These are phyloP conservation scores for Xenopus laevis DNA, from an alignment of 2,113 vertebrate genomes.

Conservation along the genomic window DNA sequence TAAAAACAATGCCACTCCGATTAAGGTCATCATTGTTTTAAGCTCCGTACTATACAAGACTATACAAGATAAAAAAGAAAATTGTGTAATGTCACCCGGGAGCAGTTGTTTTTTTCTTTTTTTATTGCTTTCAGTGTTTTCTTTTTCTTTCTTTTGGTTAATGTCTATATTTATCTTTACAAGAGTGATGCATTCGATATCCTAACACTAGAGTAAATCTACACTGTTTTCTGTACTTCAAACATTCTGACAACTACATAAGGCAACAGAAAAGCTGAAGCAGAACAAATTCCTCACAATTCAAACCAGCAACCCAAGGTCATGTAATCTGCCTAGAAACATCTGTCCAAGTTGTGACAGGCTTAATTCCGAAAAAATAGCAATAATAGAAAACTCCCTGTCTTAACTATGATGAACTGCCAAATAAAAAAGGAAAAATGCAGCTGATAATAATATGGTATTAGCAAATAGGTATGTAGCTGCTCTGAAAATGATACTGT, in stretches of 20 bases:
- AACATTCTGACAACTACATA: slow-evolving; percentile 1
- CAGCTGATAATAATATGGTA: background rate
- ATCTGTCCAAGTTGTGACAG: slow-evolving; percentile 1
- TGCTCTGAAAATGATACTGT: background rate
- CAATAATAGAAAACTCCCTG: background rate
- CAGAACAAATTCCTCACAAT: slow-evolving; percentile 1
- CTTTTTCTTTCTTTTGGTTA: background rate
- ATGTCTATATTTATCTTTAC: background rate
- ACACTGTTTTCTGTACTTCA: background rate
- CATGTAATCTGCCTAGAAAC: slow-evolving; percentile 3
- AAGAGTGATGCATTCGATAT: background rate
- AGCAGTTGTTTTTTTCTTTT: too few relatives aligned
- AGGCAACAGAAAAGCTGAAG: background rate
- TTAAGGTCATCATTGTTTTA: too few relatives aligned
- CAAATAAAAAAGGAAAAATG: background rate
- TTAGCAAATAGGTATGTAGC: slow-evolving; percentile 1
- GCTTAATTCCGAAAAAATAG: background rate
- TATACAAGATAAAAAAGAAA: too few relatives aligned
- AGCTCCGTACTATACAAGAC: too few relatives aligned
- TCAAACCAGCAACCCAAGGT: background rate
- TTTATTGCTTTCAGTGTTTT: too few relatives aligned
- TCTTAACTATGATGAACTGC: background rate
- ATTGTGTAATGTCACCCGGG: too few relatives aligned
- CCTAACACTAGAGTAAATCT: background rate
- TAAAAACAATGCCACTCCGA: too few relatives aligned